phyloP scores from a whole-genome alignment of 2,113 vertebrate species.

The Brachypteracias leptosomus region DNA sequence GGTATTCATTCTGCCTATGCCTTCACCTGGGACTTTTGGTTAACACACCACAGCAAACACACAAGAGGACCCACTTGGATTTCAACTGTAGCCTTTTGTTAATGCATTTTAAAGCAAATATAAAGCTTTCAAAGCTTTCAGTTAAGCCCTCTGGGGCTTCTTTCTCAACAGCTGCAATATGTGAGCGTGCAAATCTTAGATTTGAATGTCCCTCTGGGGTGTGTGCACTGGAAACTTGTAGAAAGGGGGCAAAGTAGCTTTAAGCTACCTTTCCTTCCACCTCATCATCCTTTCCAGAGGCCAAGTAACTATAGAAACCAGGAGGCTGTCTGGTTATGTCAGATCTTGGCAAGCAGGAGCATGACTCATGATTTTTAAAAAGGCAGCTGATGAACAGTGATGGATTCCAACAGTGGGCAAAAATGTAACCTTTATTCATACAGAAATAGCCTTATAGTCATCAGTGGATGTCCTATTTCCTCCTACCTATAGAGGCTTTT shows the following conservation, averaged over 20 bases:
- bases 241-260: background rate
- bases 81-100: background rate
- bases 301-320: background rate
- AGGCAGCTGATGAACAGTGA: background rate
- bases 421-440: background rate
- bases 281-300: background rate
- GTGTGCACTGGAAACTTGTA: background rate
- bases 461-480: background rate
- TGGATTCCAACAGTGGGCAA: background rate
- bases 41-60: background rate
- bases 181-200: background rate
- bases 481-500: background rate
- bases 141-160: background rate
- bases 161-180: background rate
- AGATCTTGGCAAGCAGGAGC: background rate
- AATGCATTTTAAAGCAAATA: background rate
- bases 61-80: background rate
- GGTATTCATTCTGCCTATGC: background rate
- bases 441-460: background rate
- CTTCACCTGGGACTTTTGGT: background rate
- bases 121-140: background rate
- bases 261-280: background rate
- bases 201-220: background rate
- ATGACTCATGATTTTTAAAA: background rate
- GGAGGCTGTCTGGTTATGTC: background rate